Evolutionary conservation across 2,113 vertebrate genomes (phyloP), one percentile per base, ranked within the genome.

Genomic region (Ploceus nigricollis): DNA sequence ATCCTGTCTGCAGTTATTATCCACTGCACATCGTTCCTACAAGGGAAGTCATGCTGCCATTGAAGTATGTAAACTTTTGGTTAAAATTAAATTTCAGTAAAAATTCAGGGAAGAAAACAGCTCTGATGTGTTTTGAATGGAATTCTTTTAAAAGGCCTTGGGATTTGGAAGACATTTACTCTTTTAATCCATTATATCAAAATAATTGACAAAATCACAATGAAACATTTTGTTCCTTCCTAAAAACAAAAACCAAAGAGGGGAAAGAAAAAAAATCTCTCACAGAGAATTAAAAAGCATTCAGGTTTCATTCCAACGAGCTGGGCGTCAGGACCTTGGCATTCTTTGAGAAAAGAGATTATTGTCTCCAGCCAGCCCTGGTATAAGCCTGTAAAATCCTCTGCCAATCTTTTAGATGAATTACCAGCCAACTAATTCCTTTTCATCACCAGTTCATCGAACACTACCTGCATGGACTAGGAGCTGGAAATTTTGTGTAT

Each of bases 161-260:
- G 92, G 64, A 97, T 92, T 93, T 97, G 89, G 95, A 94, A 96
- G 95, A 97, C 94, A 93, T 97, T 96, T 97, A 96, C 91, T 95
- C 95, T 94, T 97, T 96, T 93, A 94, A 90, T 94, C 93, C 95
- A 96, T 97, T 96, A 95, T 97, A 97, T 97, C 94, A 93, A 95
- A 97, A 97, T 96, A 88, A 96, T 95, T 95, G 94, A 96, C 96
- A 96, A 97, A 97, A 96, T 95, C 90, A 94, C 94, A 97, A 97
- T 96, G 93, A 96, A 96, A 97, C 96, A 96, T 96, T 97, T 97
- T 97, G 96, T 97, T 96, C 96, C 89, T 94, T 94, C 81, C 91
- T 84, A 94, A 95, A 96, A 96, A 95, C 94, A 97, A 97, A 97
- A 96, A 91, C 64, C 42, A 92, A 93, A 90, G 76, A 86, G 33